Evolutionary conservation across 2,888 invertebrate species (phyloP), one percentile per base, ranked within the genome.

Genomic region (Microctonus brassicae): DNA sequence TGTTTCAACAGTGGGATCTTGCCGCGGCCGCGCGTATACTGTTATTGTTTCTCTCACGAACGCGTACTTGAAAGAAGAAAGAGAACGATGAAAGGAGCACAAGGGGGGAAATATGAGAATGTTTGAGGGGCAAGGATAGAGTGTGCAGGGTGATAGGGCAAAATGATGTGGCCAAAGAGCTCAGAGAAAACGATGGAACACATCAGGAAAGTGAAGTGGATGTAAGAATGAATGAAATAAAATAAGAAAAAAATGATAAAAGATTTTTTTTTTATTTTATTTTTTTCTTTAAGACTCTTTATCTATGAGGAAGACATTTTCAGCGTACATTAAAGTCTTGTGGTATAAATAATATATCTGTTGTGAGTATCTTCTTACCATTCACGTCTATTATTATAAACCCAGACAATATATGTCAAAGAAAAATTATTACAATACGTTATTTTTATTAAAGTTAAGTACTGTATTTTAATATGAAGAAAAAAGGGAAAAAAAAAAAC

Each of bases 1-100:
- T 76, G 77, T 78, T 78, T 72, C 74, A 74, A 69, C 57, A 68
- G 71, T 36, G 69, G 63, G 67, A 69, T 66, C 57, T 71, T 39
- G 55, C 33, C 29, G 52, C 20, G 20, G 52, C 55, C 36, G 55
- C 13, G 33, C 42, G 26, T 58, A 57, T 66, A 66, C 57, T 75
- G 76, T 78, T 77, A 78, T 78, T 76, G 77, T 78, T 77, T 77
- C 73, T 66, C 72, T 75, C 73, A 70, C 73, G 73, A 67, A 75
- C 58, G 67, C 61, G 58, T 60, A 68, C 68, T 60, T 66, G 57
- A 42, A 42, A 20, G 36, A 67, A 53, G 58, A 73, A 71, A 39
- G 39, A 39, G 52, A 47, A 53, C 34, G 64, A 70, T 22, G 58
- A 42, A 39, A 29, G 36, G 34, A 33, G 34, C 34, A 67, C 10